These are phyloP conservation scores for Mythimna loreyi DNA, from an alignment of 2,888 invertebrate species.

Conservation along the genomic window DNA sequence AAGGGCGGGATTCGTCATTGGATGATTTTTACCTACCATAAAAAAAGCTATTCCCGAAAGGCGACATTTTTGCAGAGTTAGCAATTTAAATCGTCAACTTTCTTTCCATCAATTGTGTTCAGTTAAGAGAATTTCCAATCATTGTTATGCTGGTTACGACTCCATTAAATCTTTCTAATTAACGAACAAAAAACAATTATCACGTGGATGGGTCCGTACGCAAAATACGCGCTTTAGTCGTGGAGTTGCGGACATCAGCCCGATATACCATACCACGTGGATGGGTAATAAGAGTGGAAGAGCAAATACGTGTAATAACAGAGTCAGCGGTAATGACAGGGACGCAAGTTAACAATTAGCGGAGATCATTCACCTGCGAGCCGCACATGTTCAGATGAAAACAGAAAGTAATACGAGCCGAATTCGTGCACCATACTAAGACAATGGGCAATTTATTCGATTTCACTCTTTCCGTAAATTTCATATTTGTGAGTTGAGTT, in stretches of 20 bases:
- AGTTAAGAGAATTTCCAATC: slow-evolving; percentile 55
- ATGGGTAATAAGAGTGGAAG: slow-evolving; percentile 50
- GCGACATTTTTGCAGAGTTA: slow-evolving; percentile 22
- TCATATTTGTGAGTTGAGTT: slow-evolving; percentile 79
- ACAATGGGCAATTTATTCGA: slow-evolving; percentile 90
- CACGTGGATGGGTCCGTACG: slow-evolving; percentile 36
- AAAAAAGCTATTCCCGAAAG: slow-evolving; percentile 5
- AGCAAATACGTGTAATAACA: slow-evolving; percentile 60
- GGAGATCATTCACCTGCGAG: slow-evolving; percentile 75
- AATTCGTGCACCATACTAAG: slow-evolving; percentile 85
- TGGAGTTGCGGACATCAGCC: too few relatives aligned
- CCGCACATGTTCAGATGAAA: slow-evolving; percentile 81
- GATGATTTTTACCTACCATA: too few relatives aligned
- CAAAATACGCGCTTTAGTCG: too few relatives aligned
- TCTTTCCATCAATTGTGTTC: slow-evolving; percentile 53
- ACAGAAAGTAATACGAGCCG: slow-evolving; percentile 87
- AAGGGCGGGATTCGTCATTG: too few relatives aligned
- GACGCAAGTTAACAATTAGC: slow-evolving; percentile 66
- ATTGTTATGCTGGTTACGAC: slow-evolving; percentile 57
- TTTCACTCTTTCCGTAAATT: slow-evolving; percentile 89
- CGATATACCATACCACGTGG: slow-evolving; percentile 48
- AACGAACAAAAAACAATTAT: slow-evolving; percentile 52
- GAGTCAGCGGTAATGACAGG: slow-evolving; percentile 61
- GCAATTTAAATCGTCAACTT: slow-evolving; percentile 48
- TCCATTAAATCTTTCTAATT: slow-evolving; percentile 61